Percentiles rank a stretch among this genome's conserved stretches.
phyloP scores from a whole-genome alignment of 2,797 vertebrate species.

The Sparidentex hasta region DNA sequence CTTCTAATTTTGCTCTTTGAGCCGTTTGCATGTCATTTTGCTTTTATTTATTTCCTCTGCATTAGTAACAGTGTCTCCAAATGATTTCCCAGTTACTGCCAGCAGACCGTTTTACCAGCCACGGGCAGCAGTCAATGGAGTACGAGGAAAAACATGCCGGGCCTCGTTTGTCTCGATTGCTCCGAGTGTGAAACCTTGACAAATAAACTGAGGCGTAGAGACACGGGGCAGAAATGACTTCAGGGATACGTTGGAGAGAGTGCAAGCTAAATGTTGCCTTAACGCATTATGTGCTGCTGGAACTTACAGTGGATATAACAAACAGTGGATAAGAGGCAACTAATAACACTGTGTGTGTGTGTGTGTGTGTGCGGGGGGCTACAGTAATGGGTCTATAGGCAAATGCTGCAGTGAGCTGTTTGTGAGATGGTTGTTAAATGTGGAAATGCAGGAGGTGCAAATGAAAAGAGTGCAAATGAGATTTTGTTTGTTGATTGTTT shows the following conservation, averaged over 20 bases:
- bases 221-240: conserved; percentile 33
- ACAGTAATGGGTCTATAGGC: conserved; percentile 25
- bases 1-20: conserved; percentile 47
- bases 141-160: conserved; percentile 41
- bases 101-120: conserved; percentile 38
- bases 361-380: not conserved
- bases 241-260: conserved; percentile 15
- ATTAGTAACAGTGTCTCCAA: conserved; percentile 57
- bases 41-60: conserved; percentile 65
- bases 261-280: conserved; percentile 40
- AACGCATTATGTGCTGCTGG: conserved; percentile 15
- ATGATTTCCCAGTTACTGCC: conserved; percentile 60
- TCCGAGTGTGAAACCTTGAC: conserved; percentile 51
- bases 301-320: conserved; percentile 35
- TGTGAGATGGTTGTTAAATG: conserved; percentile 32
- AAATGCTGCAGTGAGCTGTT: conserved; percentile 31
- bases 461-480: conserved; percentile 51
- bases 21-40: conserved; percentile 59
- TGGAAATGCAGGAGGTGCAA: conserved; percentile 38
- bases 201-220: conserved; percentile 27
- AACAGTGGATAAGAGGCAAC: conserved; percentile 10
- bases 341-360: conserved; percentile 25
- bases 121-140: conserved; percentile 50
- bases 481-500: conserved; percentile 48
- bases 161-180: conserved; percentile 59